A percentile compares a stretch with the other conserved stretches of the same genome.
Conservation (phyloP, 1,140 invertebrate species). For the Scaptomyza montana region DNA sequence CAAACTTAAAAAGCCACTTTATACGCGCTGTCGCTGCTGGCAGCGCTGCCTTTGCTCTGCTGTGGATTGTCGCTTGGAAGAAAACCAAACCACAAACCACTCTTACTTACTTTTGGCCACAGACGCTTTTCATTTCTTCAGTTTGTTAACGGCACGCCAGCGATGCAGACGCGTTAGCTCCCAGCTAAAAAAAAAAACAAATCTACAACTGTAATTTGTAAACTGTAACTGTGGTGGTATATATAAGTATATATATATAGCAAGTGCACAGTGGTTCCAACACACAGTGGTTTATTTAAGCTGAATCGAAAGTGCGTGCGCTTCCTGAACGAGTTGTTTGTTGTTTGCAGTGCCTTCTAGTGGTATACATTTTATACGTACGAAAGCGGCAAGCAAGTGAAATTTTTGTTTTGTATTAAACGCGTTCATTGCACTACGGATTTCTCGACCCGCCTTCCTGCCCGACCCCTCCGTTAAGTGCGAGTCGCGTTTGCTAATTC, state of each 20-base stretch:
- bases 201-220: background rate
- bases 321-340: constrained; percentile 20
- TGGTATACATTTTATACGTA: constrained; percentile 11
- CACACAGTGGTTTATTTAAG: background rate
- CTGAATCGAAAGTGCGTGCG: constrained; percentile 41
- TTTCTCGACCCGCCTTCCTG: constrained; percentile 30
- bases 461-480: background rate
- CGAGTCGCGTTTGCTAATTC: constrained; percentile 43
- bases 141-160: constrained; percentile 83
- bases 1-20: constrained; percentile 48
- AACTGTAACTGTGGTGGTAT: constrained; percentile 25
- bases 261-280: constrained; percentile 63
- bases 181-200: constrained; percentile 32
- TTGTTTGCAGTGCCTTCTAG: constrained; percentile 15
- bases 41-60: constrained; percentile 13
- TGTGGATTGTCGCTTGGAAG: constrained; percentile 31
- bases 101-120: constrained; percentile 78
- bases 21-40: constrained; percentile 7
- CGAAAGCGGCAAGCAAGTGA: constrained; percentile 32
- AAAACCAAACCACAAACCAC: constrained; percentile 69
- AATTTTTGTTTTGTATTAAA: constrained; percentile 23
- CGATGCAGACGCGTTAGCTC: constrained; percentile 81
- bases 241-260: background rate
- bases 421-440: constrained; percentile 45
- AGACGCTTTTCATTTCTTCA: constrained; percentile 83